Evolutionary conservation across 2,113 vertebrate species (phyloP), one percentile per base, ranked within the genome.

Genomic region (Rissa tridactyla): DNA sequence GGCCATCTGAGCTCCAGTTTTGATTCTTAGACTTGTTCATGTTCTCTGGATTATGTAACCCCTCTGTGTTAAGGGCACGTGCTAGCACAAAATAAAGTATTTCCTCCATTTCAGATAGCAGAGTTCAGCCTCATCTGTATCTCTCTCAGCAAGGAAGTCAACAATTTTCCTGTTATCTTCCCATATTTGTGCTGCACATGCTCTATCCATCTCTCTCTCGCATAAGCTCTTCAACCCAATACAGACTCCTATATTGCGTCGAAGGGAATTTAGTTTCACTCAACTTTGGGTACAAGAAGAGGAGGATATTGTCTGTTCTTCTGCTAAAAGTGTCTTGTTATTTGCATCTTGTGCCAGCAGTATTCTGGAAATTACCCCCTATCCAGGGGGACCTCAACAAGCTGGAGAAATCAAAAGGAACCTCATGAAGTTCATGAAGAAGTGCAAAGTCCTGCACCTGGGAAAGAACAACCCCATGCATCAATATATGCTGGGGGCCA

Each of bases 401-500:
- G 15, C 36, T 80, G 42, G 47, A 80, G 65, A 61, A 73, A 75
- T 79, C 23, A 52, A 68, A 25, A 73, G n/a, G 40, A 73, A 22
- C 34, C 23, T 58, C 5, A 14, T 16, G 12, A 83, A 64, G 23
- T 71, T 93, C 26, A 44, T 19, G 3, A 38, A 52, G 34, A 54
- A 58, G 4, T 54, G 21, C 23, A 0, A 13, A 89, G 52, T 51
- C 36, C 34, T 49, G 40, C 27, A 46, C 15, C 9, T 68, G 44
- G 6, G 19, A 46, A 84, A 20, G 64, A 64, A 21, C 4, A 72
- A 15, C 5, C 10, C 20, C 8, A 34, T 40, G 27, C 44, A 23
- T 13, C 15, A 10, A 15, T 36, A 0, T 14, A 13, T 30, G 15
- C 0, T 92, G 52, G 34, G 18, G 23, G 9, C 2, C 30, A 42